A percentile compares a stretch with the other conserved stretches of the same genome.
These are phyloP conservation scores for Thunnus maccoyii DNA, from an alignment of 2,113 vertebrate species.

Conservation along the genomic window DNA sequence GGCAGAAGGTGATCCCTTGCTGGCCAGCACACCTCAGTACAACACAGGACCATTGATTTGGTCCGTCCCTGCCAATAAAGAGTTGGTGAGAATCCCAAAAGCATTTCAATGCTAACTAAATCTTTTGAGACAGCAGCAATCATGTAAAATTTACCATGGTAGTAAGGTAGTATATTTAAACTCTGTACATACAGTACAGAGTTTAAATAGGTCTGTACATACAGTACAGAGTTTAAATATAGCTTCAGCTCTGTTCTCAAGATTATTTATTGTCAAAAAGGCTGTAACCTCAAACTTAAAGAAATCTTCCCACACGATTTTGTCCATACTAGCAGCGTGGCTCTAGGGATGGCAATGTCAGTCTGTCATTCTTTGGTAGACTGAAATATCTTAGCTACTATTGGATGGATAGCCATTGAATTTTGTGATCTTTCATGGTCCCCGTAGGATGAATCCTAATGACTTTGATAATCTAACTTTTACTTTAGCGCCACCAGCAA, in stretches of 20 bases:
- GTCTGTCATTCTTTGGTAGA: background rate
- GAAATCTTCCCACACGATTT: background rate
- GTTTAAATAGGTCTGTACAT: background rate
- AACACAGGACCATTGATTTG: conserved; percentile 10
- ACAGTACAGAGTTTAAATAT: conserved; percentile 8
- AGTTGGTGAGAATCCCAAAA: conserved; percentile 24
- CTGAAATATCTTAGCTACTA: background rate
- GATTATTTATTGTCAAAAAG: conserved; percentile 1
- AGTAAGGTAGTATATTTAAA: background rate
- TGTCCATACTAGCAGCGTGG: background rate
- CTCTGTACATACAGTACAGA: background rate
- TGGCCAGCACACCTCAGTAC: background rate
- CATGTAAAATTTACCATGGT: conserved; percentile 12
- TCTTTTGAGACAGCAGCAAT: background rate
- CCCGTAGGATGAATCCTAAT: background rate
- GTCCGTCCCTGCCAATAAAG: conserved; percentile 30
- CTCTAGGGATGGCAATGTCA: background rate
- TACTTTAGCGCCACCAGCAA: background rate
- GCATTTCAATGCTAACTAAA: background rate
- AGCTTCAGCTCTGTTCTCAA: conserved; percentile 5
- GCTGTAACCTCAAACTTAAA: background rate
- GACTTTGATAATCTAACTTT: background rate
- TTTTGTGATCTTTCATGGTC: background rate
- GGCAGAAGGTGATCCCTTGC: conserved; percentile 14
- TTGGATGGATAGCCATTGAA: background rate